Conservation (phyloP, 2,888 invertebrate genomes). For the Argyresthia albistria region DNA sequence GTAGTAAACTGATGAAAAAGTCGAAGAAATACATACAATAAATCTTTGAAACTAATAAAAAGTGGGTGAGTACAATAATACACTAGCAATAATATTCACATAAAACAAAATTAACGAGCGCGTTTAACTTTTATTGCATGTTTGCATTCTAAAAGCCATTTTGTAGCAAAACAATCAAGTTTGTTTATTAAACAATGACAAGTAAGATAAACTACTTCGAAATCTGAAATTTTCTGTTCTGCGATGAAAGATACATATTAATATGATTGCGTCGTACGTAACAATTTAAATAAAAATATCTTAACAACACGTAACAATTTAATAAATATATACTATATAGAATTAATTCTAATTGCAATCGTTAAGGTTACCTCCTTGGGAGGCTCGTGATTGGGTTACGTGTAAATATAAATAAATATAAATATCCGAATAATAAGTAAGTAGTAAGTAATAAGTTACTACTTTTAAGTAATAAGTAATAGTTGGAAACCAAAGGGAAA, state of each 20-base stretch:
- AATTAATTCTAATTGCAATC: too few species aligned
- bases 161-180: not conserved
- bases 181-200: not conserved
- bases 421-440: not conserved
- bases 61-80: constrained; percentile 45
- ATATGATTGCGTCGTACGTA: too few species aligned
- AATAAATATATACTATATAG: too few species aligned
- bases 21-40: not conserved
- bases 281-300: too few species aligned
- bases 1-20: not conserved
- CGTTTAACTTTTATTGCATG: constrained; percentile 2
- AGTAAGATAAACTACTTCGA: not conserved
- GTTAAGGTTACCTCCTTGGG: too few species aligned
- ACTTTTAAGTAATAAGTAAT: not conserved
- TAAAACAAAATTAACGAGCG: constrained; percentile 3
- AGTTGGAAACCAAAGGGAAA: too few species aligned
- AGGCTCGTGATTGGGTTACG: not conserved
- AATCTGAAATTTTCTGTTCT: not conserved
- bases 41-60: constrained; percentile 34
- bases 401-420: not conserved
- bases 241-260: too few species aligned
- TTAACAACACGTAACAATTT: too few species aligned
- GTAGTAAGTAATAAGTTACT: not conserved
- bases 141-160: constrained; percentile 2
- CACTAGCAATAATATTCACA: constrained; percentile 16